Percentiles rank a stretch among this genome's conserved stretches.
These are phyloP conservation scores for Benitochromis conjunctus DNA, from an alignment of 2,113 vertebrate genomes.

Conservation along the genomic window DNA sequence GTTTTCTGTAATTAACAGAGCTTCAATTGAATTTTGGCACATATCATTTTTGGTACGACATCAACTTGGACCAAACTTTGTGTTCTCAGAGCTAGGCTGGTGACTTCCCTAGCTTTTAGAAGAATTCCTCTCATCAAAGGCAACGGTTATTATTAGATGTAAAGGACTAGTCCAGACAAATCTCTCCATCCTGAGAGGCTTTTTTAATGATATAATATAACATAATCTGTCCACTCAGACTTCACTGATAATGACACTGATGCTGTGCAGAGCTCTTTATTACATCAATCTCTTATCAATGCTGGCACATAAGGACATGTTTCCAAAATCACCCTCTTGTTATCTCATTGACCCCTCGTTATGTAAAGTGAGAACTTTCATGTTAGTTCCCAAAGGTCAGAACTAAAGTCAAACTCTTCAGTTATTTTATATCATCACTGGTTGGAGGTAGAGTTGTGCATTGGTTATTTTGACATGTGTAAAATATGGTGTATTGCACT, in stretches of 20 bases:
- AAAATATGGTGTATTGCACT: not conserved
- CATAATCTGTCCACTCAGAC: not conserved
- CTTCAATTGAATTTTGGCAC: not conserved
- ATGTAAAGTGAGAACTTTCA: not conserved
- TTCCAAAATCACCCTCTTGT: not conserved
- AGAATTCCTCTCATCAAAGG: slow-evolving; percentile 27
- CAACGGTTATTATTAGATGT: slow-evolving; percentile 7
- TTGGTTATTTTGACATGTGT: not conserved
- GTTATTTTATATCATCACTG: not conserved
- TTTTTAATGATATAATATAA: not conserved
- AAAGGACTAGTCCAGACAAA: not conserved
- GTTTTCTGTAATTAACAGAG: too few species aligned
- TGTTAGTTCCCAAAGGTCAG: not conserved
- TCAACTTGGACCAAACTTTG: not conserved
- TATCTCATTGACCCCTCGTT: not conserved
- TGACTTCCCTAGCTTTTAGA: not conserved
- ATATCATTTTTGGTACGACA: not conserved
- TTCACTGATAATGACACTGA: not conserved
- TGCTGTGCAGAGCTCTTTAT: not conserved
- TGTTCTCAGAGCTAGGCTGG: not conserved
- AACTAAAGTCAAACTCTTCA: not conserved
- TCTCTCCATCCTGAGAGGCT: not conserved
- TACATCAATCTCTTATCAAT: not conserved
- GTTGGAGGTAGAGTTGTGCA: not conserved
- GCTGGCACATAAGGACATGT: not conserved